These are phyloP conservation scores for Staurois parvus DNA, from an alignment of 2,797 vertebrate genomes.

Conservation along the genomic window DNA sequence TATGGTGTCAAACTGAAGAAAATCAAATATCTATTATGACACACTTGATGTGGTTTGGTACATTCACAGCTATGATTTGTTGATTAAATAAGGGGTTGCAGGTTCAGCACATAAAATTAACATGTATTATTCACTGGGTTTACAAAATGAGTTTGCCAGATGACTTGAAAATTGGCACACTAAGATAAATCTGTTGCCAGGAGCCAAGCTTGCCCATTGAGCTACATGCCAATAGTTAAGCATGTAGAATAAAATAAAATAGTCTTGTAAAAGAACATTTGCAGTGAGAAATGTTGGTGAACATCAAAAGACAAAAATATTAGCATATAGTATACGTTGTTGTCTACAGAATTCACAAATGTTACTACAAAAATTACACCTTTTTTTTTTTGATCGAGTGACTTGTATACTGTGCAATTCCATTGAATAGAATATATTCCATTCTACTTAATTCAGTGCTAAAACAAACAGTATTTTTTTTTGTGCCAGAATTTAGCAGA, in stretches of 20 bases:
- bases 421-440: too few species aligned
- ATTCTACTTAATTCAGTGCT: too few species aligned
- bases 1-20: background rate
- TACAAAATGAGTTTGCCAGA: constrained; percentile 47
- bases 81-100: constrained; percentile 37
- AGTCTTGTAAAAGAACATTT: background rate
- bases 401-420: background rate
- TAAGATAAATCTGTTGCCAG: constrained; percentile 28
- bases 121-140: constrained; percentile 40
- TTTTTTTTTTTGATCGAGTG: background rate
- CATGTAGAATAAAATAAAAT: background rate
- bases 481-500: too few species aligned
- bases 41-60: constrained; percentile 26
- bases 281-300: background rate
- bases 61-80: constrained; percentile 19
- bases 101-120: constrained; percentile 54
- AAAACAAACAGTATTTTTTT: too few species aligned
- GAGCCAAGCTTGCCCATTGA: constrained; percentile 14
- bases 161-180: constrained; percentile 31
- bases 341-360: background rate
- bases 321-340: background rate
- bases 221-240: constrained; percentile 19
- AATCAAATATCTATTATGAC: constrained; percentile 13
- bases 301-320: background rate
- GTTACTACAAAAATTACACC: background rate